Base-by-base conservation (phyloP, 2,797 vertebrate species). In the Notamacropus eugenii region DNA sequence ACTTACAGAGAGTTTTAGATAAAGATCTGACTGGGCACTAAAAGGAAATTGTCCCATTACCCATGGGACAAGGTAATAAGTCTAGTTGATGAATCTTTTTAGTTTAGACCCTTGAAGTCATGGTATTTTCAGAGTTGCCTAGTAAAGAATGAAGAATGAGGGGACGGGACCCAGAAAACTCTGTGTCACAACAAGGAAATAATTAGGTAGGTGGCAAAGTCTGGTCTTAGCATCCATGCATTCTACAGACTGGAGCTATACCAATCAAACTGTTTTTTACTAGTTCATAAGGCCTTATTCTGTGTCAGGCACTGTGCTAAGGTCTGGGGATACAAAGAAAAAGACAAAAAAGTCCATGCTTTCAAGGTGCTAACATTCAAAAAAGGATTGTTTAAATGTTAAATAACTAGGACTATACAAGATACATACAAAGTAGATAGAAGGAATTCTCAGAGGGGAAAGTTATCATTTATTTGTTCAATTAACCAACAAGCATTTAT, bases 71-170 rank as follows among this genome's bases (percentile, higher is more conserved):
- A 82, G 29, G 54, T 13, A 46, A 91, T 29, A 55, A 31, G 3
- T 54, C 57, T 58, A 58, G 28, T 58, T 28, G 11, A 29, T 1
- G 22, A 5, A 1, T 1, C 57, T 29, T 29, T 29, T 58, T 12
- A 27, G 59, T 54, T 5, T 92, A 19, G 14, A 27, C 28, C 57
- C 55, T 52, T 87, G 34, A 92, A 90, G 16, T 28, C 67, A 40
- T 14, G 50, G 11, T 50, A 40, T 46, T 82, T 82, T 46, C 22
- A 46, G 67, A 46, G 19, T 24, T 82, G 67, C 67, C 67, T 82
- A 82, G 46, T 58, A 93, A 93, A 52, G 50, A 90, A 93, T 92
- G 29, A 93, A 54, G 54, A 96, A 55, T n/a, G 54, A 82, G 54
- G 34, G 2, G 22, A 24, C 90, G 16, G 55, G 57, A 46, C 40